These are phyloP conservation scores for Heliconius erato DNA, from an alignment of 2,888 invertebrate species.

Conservation along the genomic window DNA sequence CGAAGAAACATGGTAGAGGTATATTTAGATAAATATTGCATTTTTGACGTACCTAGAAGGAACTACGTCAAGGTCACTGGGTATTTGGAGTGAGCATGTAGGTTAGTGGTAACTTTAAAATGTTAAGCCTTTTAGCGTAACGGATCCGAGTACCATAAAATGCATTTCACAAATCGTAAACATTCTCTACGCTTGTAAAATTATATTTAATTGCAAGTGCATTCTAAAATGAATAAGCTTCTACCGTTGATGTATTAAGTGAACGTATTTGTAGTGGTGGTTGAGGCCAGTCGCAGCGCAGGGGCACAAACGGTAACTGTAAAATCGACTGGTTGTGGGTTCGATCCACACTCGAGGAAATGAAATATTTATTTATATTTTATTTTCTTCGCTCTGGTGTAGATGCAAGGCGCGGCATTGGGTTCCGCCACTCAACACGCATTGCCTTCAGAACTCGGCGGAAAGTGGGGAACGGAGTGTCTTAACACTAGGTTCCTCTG, in stretches of 20 bases:
- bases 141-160: constrained; percentile 36
- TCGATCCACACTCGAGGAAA: too few species aligned
- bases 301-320: too few species aligned
- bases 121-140: constrained; percentile 42
- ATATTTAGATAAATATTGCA: constrained; percentile 57
- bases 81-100: constrained; percentile 44
- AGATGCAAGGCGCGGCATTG: too few species aligned
- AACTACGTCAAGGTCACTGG: constrained; percentile 46
- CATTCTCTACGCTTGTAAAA: constrained; percentile 28
- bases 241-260: neutral
- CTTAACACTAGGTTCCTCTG: too few species aligned
- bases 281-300: too few species aligned
- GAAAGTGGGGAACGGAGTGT: too few species aligned
- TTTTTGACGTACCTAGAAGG: constrained; percentile 51
- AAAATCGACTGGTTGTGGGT: too few species aligned
- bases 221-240: constrained; percentile 9
- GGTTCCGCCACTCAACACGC: too few species aligned
- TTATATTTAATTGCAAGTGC: neutral
- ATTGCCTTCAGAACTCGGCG: too few species aligned
- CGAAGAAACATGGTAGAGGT: neutral
- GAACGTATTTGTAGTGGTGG: neutral
- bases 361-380: too few species aligned
- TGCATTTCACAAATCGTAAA: constrained; percentile 26
- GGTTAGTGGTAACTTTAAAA: constrained; percentile 43
- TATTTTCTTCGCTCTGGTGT: too few species aligned